Evolutionary conservation across 2,113 vertebrate species (phyloP).

Genomic region (Eubucco bourcierii): DNA sequence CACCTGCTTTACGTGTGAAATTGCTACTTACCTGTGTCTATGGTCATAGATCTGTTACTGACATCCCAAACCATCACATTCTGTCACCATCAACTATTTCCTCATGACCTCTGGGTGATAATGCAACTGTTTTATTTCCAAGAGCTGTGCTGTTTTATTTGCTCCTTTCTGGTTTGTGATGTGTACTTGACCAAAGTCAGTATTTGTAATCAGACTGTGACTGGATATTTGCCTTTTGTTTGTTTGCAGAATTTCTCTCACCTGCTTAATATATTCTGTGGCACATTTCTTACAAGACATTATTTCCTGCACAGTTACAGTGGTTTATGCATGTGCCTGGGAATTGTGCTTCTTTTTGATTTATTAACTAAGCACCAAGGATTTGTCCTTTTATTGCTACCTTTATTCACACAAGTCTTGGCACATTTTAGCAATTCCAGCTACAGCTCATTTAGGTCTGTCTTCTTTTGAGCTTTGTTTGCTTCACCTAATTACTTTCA

Average conservation of each 20-base stretch:
- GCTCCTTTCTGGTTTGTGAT: not conserved
- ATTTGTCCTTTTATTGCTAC: conserved; percentile 25
- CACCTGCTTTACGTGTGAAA: not conserved
- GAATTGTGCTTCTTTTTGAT: conserved; percentile 43
- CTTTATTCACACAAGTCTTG: conserved; percentile 5
- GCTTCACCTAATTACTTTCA: conserved; percentile 45
- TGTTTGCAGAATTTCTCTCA: not conserved
- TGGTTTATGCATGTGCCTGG: not conserved
- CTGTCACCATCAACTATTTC: not conserved
- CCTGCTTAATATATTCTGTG: conserved; percentile 27
- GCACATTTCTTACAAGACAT: conserved; percentile 19
- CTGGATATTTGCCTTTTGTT: not conserved
- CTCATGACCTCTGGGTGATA: not conserved
- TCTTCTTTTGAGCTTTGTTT: conserved; percentile 40
- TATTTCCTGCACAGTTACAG: not conserved
- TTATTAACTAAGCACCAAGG: not conserved
- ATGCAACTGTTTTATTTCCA: not conserved
- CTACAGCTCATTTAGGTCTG: conserved; percentile 25
- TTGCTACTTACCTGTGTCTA: not conserved
- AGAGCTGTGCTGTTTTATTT: not conserved
- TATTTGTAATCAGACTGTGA: not conserved
- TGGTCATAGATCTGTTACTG: not conserved
- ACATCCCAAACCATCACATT: not conserved
- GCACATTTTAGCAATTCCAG: conserved; percentile 24
- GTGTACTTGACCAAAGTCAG: not conserved